Evolutionary conservation across 2,888 invertebrate genomes (phyloP).

Genomic region (Spatulosminthurus flaviceps): DNA sequence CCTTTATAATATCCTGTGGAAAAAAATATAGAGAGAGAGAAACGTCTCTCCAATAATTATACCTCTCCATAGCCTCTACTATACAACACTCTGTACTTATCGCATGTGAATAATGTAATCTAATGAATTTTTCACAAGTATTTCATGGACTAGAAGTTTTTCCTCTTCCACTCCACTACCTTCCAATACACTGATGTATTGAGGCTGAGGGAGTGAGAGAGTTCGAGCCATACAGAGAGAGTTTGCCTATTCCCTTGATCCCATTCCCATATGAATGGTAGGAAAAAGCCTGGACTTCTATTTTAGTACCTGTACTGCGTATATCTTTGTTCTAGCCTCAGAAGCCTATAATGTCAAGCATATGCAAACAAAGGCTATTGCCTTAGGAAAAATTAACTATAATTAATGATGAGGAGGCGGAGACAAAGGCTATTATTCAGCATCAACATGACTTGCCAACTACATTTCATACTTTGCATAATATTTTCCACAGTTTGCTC

Average conservation of each 20-base stretch:
- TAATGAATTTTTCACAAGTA: conserved; percentile 22
- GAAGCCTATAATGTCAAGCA: neutral
- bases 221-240: no score
- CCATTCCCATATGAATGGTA: no score
- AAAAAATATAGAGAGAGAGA: no score
- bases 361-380: neutral
- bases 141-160: neutral
- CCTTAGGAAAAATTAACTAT: conserved; percentile 18
- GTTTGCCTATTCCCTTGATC: no score
- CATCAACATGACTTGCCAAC: conserved; percentile 36
- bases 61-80: neutral
- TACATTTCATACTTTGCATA: conserved; percentile 2
- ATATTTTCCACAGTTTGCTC: neutral
- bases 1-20: neutral
- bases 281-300: no score
- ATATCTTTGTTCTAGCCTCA: no score
- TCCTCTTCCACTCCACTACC: neutral
- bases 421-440: conserved; percentile 42
- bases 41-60: no score
- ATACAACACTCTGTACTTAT: neutral
- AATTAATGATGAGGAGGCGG: conserved; percentile 43
- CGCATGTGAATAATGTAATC: neutral
- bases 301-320: no score
- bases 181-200: neutral
- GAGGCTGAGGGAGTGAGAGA: neutral